Percentiles rank a stretch among this genome's conserved stretches.
Conservation (phyloP, 1,140 invertebrate genomes). For the Parasteatoda tepidariorum region DNA sequence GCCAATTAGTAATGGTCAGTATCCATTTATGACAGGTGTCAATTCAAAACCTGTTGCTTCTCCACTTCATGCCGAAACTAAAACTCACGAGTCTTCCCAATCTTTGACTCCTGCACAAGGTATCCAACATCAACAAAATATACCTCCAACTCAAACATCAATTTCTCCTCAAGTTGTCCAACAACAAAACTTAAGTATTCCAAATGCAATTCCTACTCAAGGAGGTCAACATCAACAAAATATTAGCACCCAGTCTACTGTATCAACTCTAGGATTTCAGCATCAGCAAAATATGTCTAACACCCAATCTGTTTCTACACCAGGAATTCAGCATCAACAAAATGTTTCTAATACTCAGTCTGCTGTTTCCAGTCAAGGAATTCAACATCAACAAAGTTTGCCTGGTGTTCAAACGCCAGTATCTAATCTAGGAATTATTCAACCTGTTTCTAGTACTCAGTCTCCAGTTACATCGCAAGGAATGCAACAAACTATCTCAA, state of each 20-base stretch:
- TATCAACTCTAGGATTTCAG: no score
- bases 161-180: not conserved
- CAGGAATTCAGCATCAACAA: not conserved
- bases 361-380: not conserved
- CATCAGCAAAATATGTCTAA: no score
- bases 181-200: no score
- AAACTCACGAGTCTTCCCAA: slow-evolving; percentile 21
- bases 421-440: not conserved
- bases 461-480: not conserved
- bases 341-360: not conserved
- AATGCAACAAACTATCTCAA: not conserved
- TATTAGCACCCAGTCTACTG: no score
- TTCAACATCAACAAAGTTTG: slow-evolving; percentile 18
- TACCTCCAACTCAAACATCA: not conserved
- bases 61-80: slow-evolving; percentile 1
- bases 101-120: not conserved
- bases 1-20: slow-evolving; percentile 54
- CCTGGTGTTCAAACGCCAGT: not conserved
- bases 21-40: slow-evolving; percentile 51
- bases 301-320: no score
- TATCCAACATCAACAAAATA: not conserved
- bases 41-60: slow-evolving; percentile 10
- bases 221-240: no score
- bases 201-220: no score
- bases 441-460: slow-evolving; percentile 12